Evolutionary conservation across 2,888 invertebrate species (phyloP).

Genomic region (Gymnosoma rotundatum): DNA sequence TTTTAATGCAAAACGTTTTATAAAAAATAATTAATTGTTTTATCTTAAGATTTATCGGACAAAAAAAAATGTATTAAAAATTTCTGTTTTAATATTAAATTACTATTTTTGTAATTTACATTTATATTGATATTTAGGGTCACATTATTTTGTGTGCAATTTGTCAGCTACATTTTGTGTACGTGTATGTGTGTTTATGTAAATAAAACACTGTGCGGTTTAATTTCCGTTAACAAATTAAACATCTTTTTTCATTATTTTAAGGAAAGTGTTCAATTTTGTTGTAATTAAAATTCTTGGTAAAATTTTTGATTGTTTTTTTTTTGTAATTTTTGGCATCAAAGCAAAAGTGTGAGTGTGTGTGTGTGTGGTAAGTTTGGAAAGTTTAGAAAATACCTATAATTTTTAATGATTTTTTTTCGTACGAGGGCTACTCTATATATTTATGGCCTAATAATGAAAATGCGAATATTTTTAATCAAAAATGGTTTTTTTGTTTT

Average conservation of each 20-base stretch:
- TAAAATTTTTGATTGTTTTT: constrained; percentile 29
- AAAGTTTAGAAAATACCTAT: not conserved
- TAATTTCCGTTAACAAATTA: constrained; percentile 47
- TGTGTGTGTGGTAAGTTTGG: not conserved
- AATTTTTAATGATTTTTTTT: not conserved
- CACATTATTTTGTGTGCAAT: constrained; percentile 1
- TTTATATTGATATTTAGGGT: not conserved
- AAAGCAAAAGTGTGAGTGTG: not conserved
- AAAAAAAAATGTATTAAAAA: no score
- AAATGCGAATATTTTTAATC: no score
- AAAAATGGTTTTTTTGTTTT: no score
- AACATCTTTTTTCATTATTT: constrained; percentile 4
- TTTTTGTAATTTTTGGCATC: not conserved
- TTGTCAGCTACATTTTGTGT: not conserved
- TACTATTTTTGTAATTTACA: not conserved
- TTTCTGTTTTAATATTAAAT: not conserved
- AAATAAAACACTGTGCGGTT: not conserved
- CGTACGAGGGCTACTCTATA: no score
- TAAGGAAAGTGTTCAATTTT: not conserved
- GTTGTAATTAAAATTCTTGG: constrained; percentile 17
- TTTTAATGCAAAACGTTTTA: no score
- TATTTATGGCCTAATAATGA: no score
- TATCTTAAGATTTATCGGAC: no score
- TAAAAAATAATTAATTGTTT: not conserved
- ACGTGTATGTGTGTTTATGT: not conserved